Base-by-base conservation (phyloP, 1,140 invertebrate genomes). In the Cheumatopsyche charites region DNA sequence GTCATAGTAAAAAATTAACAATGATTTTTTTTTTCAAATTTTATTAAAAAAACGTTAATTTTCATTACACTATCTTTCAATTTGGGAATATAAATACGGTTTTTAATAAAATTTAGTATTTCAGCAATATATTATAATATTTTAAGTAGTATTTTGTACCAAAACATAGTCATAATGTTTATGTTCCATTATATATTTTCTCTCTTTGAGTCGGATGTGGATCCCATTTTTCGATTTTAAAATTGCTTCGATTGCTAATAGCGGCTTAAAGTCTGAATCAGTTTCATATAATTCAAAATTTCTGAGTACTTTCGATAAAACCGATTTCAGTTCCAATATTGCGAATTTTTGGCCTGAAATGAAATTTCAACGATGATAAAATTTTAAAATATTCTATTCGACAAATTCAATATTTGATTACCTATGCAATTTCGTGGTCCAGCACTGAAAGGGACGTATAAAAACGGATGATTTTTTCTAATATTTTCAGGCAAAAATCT, bases 401-500 rank as follows among this genome's bases (percentile, higher is more conserved):
- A 45, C 13, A 19, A 21, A 49, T 23, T 62, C 3, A 23, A 52
- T 29, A 25, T 47, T 45, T 26, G 1, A 73, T 21, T 69, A 84
- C 83, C 83, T 75, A 85, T 76, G 77, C 84, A 85, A 77, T 84
- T 85, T 61, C 82, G 76, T 5, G 81, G 82, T 4, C 84, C 84
- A 69, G 82, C 82, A 4, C 81, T 81, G 73, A 85, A 85, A 1
- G 84, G 84, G 78, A 85, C 82, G 79, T 83, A 85, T 26, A 82
- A 79, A 67, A 80, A 85, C 0, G 80, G 81, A 72, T 84, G 81
- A 65, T 82, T 76, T 41, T 79, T 81, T 13, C 77, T 77, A 29
- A 80, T 81, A 12, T 80, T 82, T 43, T 83, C 81, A 0, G 87
- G 84, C 11, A 89, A 78, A 82, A 94, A 94, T 77, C 91, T 80